Conservation (phyloP, 2,888 invertebrate genomes). For the Heliconius ethilla region DNA sequence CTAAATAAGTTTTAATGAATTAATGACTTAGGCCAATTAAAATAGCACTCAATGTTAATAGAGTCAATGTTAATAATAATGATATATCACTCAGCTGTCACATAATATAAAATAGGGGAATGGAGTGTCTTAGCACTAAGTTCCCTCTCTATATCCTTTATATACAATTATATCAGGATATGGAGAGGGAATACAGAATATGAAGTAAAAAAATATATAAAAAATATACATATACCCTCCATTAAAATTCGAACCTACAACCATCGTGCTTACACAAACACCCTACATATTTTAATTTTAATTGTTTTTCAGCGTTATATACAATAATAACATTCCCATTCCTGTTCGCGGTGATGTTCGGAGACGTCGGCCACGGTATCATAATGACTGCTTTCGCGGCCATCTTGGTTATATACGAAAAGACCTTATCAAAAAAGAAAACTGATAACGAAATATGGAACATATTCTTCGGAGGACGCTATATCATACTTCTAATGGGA, state of each 20-base stretch:
- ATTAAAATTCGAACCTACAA: no score
- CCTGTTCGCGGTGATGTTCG: constrained; percentile 90
- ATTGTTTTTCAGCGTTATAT: constrained; percentile 81
- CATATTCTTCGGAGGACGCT: constrained; percentile 87
- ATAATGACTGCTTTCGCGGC: constrained; percentile 85
- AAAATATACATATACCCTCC: no score
- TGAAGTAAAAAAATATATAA: no score
- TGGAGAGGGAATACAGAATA: no score
- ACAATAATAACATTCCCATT: constrained; percentile 90
- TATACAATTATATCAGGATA: no score
- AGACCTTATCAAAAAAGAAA: constrained; percentile 77
- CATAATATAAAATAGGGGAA: no score
- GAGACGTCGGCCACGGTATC: constrained; percentile 87
- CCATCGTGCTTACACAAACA: no score
- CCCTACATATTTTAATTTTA: neutral
- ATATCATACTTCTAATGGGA: constrained; percentile 88
- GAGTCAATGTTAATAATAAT: neutral
- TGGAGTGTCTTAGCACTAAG: no score
- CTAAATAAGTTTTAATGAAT: neutral
- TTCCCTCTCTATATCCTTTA: no score
- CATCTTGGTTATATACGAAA: constrained; percentile 85
- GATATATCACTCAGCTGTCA: no score
- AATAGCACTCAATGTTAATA: no score
- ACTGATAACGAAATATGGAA: constrained; percentile 85
- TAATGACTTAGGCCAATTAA: neutral